Percentiles rank a stretch among this genome's conserved stretches.
These are phyloP conservation scores for Pelusios castaneus DNA, from an alignment of 2,113 vertebrate genomes.

Conservation along the genomic window DNA sequence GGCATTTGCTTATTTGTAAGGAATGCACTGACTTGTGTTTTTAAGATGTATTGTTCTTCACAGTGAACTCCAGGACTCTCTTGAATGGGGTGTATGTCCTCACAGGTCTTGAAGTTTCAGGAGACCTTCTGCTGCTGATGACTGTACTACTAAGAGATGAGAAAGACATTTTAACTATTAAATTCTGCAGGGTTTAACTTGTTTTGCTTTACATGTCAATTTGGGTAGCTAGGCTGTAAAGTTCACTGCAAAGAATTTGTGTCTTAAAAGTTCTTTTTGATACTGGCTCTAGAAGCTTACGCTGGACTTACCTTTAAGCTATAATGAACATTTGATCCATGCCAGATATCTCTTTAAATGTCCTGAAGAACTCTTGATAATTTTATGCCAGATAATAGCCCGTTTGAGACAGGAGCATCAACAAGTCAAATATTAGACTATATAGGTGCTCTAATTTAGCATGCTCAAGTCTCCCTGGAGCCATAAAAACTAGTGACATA, in stretches of 20 bases:
- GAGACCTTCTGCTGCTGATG: slow-evolving; percentile 18
- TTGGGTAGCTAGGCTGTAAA: neutral
- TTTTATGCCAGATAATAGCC: rapidly evolving
- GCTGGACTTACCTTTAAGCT: neutral
- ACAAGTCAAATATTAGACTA: neutral
- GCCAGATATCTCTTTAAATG: neutral
- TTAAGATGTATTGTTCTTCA: slow-evolving; percentile 67
- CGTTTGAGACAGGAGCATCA: neutral
- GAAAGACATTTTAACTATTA: slow-evolving; percentile 1
- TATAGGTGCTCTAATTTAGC: neutral
- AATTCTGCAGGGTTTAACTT: neutral
- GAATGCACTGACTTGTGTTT: neutral
- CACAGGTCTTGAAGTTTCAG: slow-evolving; percentile 51
- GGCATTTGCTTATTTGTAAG: neutral
- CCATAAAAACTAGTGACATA: neutral
- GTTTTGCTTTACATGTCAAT: neutral
- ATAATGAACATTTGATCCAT: neutral
- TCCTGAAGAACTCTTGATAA: neutral
- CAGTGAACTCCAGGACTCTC: slow-evolving; percentile 87
- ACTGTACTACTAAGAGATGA: slow-evolving; percentile 53
- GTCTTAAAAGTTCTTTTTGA: neutral
- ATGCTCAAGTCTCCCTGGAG: neutral
- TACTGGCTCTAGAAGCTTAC: neutral
- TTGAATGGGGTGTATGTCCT: slow-evolving; percentile 86
- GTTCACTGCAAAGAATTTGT: neutral